Base-by-base conservation (phyloP, 2,888 invertebrate genomes). In the Drosophila aldrichi region DNA sequence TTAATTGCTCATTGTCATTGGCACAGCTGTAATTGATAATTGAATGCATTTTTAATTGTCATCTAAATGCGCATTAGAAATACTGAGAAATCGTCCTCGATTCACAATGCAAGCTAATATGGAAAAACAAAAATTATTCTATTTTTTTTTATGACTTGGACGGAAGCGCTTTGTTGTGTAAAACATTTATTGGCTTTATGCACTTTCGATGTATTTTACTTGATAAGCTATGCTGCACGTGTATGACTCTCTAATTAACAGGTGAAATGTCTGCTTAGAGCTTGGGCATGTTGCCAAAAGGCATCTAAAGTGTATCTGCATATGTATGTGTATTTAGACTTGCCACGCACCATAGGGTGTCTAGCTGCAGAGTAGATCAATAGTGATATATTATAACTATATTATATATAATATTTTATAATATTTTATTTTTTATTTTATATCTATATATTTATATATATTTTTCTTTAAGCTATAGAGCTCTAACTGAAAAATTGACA, bases 1-100 rank as follows among this genome's bases (percentile, higher is more conserved):
- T 84, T 78, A 75, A 83, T 87, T 80, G 73, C 75, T 79, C 74
- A 83, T 83, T 83, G 83, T 77, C 87, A 77, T 48, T 68, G 51
- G 59, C 56, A 55, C 48, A 54, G 56, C 40, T 68, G 57, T 73
- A 79, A 76, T 73, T 79, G 56, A 20, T 43, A 40, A 58, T 61
- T 55, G 58, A 25, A 29, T 43, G 61, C 58, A 70, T 22, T 56
- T 70, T 62, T 49, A 49, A 71, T 78, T 77, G 75, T 60, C 77
- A 70, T 60, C 77, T 54, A 69, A 83, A 55, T 83, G 87, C 82
- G 82, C 82, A 83, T 65, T 87, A 32, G 20, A 41, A 64, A 38
- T 12, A 12, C 16, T 32, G 18, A 20, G 14, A 40, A 51, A 61
- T 55, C 18, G 68, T 52, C 51, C 56, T 49, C 69, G 58, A 51